These are phyloP conservation scores for Acleris laterana DNA, from an alignment of 2,888 invertebrate genomes.

Conservation along the genomic window DNA sequence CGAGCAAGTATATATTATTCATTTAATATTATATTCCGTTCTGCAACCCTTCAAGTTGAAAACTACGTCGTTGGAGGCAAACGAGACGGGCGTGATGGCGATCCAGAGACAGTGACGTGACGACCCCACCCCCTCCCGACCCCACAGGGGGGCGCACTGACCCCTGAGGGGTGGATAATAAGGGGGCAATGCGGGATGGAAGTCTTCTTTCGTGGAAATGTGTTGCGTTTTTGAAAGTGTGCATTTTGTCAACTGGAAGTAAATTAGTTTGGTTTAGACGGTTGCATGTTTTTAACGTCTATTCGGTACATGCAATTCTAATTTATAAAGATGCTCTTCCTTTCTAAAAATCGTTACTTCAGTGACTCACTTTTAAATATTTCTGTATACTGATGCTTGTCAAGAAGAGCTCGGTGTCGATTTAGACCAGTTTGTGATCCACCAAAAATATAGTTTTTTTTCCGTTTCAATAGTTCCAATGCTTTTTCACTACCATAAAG, in stretches of 20 bases:
- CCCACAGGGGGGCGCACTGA: constrained; percentile 53
- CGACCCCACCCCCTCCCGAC: constrained; percentile 53
- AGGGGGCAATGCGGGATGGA: constrained; percentile 68
- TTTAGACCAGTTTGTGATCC: background rate
- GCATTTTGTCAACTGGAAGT: constrained; percentile 30
- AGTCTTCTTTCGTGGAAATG: constrained; percentile 70
- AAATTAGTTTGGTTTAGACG: constrained; percentile 24
- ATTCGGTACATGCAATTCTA: background rate
- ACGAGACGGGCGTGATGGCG: constrained; percentile 78
- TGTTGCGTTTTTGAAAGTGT: constrained; percentile 59
- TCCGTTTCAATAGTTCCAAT: no score
- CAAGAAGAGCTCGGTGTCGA: background rate
- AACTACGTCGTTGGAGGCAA: constrained; percentile 74
- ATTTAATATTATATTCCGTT: constrained; percentile 44
- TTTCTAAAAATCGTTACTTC: no score
- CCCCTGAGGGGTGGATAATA: constrained; percentile 71
- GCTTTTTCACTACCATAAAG: no score
- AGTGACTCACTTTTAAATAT: no score
- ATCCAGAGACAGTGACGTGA: constrained; percentile 82
- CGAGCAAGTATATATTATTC: constrained; percentile 37
- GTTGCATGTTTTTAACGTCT: background rate
- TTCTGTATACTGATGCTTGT: background rate
- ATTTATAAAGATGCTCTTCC: background rate
- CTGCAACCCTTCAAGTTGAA: constrained; percentile 71
- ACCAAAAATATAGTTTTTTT: no score